phyloP scores from a whole-genome alignment of 2,113 vertebrate genomes.

The Carassius gibelio region DNA sequence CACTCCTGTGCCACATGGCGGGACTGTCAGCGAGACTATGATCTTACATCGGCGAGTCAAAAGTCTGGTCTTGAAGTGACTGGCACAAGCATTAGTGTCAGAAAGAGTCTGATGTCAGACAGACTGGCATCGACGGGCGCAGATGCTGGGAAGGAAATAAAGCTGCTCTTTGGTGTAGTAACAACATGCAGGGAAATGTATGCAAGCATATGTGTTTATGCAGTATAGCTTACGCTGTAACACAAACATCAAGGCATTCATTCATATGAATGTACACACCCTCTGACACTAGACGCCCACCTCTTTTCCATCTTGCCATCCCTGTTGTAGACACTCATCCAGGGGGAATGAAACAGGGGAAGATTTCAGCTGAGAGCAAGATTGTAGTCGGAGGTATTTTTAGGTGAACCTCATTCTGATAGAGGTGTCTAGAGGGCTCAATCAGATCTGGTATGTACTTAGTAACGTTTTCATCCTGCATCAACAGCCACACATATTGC shows the following conservation, averaged over 20 bases:
- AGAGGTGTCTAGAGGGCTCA: conserved; percentile 44
- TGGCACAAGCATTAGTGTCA: conserved; percentile 13
- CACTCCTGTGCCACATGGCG: conserved; percentile 42
- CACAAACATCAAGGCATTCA: conserved; percentile 41
- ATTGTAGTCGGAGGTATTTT: conserved; percentile 41
- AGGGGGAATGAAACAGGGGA: conserved; percentile 20
- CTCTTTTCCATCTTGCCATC: conserved; percentile 23
- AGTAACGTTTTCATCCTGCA: not conserved
- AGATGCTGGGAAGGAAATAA: conserved; percentile 42
- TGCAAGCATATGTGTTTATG: conserved; percentile 37
- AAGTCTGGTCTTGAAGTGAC: conserved; percentile 27
- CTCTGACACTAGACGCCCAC: conserved; percentile 3
- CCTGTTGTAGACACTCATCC: not conserved
- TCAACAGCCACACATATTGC: conserved; percentile 35
- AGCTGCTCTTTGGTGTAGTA: conserved; percentile 23
- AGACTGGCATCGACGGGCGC: conserved; percentile 13
- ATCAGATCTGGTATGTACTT: conserved; percentile 47
- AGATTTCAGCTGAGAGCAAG: conserved; percentile 39
- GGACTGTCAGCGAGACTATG: not conserved
- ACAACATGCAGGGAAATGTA: conserved; percentile 11
- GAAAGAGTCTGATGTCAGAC: conserved; percentile 32
- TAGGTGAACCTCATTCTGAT: conserved; percentile 49
- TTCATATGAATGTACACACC: conserved; percentile 11
- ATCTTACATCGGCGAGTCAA: conserved; percentile 19
- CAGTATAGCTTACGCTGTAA: conserved; percentile 17